Conservation (phyloP, 2,888 invertebrate species). For the Sarcophaga rosellei region DNA sequence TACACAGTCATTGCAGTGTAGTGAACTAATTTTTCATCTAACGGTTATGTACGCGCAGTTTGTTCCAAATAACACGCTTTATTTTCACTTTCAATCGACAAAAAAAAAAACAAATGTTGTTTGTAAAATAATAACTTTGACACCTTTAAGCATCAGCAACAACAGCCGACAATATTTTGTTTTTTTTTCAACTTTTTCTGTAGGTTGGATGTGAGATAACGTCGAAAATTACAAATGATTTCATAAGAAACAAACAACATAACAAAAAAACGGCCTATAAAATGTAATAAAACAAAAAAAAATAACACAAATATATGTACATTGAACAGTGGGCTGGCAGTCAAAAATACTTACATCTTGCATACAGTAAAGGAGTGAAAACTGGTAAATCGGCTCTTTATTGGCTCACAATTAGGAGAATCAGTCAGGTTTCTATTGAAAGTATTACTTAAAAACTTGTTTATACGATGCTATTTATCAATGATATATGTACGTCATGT, state of each 20-base stretch:
- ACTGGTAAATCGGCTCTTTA: too few species aligned
- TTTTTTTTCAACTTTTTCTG: neutral
- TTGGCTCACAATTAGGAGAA: too few species aligned
- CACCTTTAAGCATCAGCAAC: constrained; percentile 27
- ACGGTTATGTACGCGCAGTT: neutral
- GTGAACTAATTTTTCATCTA: constrained; percentile 6
- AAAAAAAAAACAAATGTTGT: neutral
- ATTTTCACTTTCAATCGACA: constrained; percentile 53
- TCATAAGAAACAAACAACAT: constrained; percentile 1
- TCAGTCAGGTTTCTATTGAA: too few species aligned
- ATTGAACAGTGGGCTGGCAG: neutral
- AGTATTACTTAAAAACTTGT: too few species aligned
- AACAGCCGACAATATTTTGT: neutral
- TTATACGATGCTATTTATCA: too few species aligned
- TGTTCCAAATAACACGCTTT: constrained; percentile 6
- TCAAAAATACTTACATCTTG: too few species aligned
- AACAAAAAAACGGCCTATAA: constrained; percentile 17
- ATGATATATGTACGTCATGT: too few species aligned
- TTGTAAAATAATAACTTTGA: constrained; percentile 31
- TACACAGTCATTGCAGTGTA: neutral
- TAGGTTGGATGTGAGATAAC: constrained; percentile 35
- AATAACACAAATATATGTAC: neutral
- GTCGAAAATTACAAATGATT: constrained; percentile 19
- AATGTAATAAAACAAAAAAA: neutral
- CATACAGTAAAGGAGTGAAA: too few species aligned